phyloP scores from a whole-genome alignment of 2,113 vertebrate genomes.

The Nerophis ophidion region DNA sequence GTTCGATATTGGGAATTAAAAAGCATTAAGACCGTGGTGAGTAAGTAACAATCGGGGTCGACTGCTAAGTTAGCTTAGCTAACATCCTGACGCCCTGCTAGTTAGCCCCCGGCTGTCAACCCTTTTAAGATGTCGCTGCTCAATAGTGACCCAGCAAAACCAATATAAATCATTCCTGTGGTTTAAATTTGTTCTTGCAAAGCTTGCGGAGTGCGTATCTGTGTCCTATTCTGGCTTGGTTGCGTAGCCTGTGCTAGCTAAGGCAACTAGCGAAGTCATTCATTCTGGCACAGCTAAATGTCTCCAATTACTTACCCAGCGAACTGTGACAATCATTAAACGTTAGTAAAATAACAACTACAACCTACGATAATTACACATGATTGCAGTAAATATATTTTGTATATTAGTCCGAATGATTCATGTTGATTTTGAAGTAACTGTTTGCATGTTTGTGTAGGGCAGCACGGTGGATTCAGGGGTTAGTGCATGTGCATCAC shows the following conservation, averaged over 20 bases:
- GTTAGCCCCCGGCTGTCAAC: conserved; percentile 19
- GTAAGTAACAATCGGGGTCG: conserved; percentile 37
- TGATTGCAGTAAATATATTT: not conserved
- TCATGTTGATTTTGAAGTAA: not conserved
- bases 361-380: not conserved
- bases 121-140: conserved; percentile 22
- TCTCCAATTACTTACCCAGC: not conserved
- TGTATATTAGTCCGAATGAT: not conserved
- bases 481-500: too few relatives aligned
- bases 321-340: not conserved
- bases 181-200: conserved; percentile 18
- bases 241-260: conserved; percentile 27
- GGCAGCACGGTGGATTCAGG: too few relatives aligned
- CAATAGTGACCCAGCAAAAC: conserved; percentile 34
- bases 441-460: too few relatives aligned
- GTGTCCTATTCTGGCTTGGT: conserved; percentile 30
- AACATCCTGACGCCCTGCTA: conserved; percentile 19
- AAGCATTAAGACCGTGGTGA: conserved; percentile 58
- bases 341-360: not conserved
- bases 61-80: conserved; percentile 44
- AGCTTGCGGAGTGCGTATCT: conserved; percentile 24
- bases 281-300: not conserved
- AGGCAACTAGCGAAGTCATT: conserved; percentile 22
- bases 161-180: conserved; percentile 15
- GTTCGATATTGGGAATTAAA: conserved; percentile 38